Evolutionary conservation across 2,797 vertebrate genomes (phyloP).

Genomic region (Apogon hyalosoma): DNA sequence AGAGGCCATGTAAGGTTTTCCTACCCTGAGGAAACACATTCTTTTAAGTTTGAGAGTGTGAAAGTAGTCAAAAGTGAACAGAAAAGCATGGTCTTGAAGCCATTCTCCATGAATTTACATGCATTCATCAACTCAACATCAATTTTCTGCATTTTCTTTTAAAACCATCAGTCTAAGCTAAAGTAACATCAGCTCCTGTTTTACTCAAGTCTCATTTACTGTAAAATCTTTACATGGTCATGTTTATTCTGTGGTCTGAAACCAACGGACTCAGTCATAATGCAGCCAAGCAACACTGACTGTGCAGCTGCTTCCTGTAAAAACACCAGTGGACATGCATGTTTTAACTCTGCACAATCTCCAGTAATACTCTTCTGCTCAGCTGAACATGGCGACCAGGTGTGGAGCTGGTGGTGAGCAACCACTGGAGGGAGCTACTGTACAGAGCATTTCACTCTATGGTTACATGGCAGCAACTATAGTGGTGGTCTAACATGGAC

Average conservation of each 20-base stretch:
- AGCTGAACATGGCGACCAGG: neutral
- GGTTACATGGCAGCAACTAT: neutral
- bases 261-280: conserved; percentile 2
- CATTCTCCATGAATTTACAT: neutral
- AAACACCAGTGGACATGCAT: conserved; percentile 12
- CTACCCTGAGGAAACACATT: neutral
- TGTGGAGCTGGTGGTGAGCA: neutral
- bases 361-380: neutral
- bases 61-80: neutral
- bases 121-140: no score
- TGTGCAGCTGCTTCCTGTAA: conserved; percentile 70
- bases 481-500: neutral
- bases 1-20: neutral
- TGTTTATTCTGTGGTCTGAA: conserved; percentile 22
- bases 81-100: neutral
- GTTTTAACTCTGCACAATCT: neutral
- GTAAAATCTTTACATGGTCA: neutral
- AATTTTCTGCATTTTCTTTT: neutral
- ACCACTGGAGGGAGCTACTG: conserved; percentile 59
- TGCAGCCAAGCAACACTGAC: conserved; percentile 17
- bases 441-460: conserved; percentile 10
- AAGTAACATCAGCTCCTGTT: no score
- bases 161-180: neutral
- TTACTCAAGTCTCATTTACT: neutral
- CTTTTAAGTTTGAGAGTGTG: neutral